Evolutionary conservation across 2,888 invertebrate genomes (phyloP), one percentile per base, ranked within the genome.

Genomic region (Thysanoteuthis rhombus): DNA sequence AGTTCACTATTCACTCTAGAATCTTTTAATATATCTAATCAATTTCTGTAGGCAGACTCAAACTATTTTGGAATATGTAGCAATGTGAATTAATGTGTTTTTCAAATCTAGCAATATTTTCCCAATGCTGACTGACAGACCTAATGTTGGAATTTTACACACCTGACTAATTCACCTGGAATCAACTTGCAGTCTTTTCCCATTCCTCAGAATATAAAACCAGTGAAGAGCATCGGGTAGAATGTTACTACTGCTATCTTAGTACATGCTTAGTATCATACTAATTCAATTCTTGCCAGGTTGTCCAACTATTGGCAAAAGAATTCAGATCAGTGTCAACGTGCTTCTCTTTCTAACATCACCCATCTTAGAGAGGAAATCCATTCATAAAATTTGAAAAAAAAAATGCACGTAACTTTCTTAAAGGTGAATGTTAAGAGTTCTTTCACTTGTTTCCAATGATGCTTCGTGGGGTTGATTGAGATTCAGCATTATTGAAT

Each of bases 301-400:
- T 75, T 75, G 75, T 75, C 75, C 75, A 75, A 75, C 75, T 75
- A n/a, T 75, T 75, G 75, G 75, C n/a, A 75, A 75, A 75, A 75
- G 75, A 75, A 75, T 75, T 75, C 16, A 75, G 75, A 75, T 75
- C 75, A 75, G 75, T 75, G 75, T 75, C 75, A 75, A 75, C 75
- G n/a, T 75, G 12, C 25, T n/a, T n/a, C n/a, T 75, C 75, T n/a
- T 75, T 75, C 75, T 75, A n/a, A 36, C 22, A n/a, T n/a, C 75
- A 75, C 10, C 19, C 12, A 16, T 75, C 75, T 75, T 75, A 75
- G 36, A 58, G 58, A 75, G 75, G 36, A 52, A 52, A n/a, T 75
- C 75, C 75, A 75, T 75, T 75, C n/a, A 36, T 75, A 75, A 75
- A 36, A 75, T 1, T n/a, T n/a, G 5, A 16, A 75, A 75, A 75